Evolutionary conservation across 2,888 invertebrate species (phyloP).

Genomic region (Ypsolopha sequella): DNA sequence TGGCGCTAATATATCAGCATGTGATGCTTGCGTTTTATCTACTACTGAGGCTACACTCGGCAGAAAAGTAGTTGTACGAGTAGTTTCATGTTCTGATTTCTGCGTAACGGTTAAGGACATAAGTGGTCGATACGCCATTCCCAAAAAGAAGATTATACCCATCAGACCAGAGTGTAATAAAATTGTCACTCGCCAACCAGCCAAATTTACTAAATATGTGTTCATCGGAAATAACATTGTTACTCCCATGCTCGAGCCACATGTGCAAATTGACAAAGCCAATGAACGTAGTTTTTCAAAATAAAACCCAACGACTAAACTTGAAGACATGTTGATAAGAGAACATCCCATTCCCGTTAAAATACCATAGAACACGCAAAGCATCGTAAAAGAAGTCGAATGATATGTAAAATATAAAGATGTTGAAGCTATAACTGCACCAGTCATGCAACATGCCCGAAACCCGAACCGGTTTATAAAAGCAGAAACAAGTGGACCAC

Average conservation of each 20-base stretch:
- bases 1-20: slow-evolving; percentile 14
- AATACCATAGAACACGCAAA: slow-evolving; percentile 43
- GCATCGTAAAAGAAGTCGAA: slow-evolving; percentile 23
- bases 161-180: slow-evolving; percentile 47
- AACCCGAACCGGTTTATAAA: slow-evolving; percentile 59
- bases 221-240: slow-evolving; percentile 45
- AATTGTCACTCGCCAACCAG: slow-evolving; percentile 45
- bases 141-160: slow-evolving; percentile 39
- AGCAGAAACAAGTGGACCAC: slow-evolving; percentile 46
- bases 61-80: slow-evolving; percentile 50
- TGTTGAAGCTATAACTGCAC: slow-evolving; percentile 37
- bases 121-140: slow-evolving; percentile 48
- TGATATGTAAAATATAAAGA: slow-evolving; percentile 42
- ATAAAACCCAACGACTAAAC: slow-evolving; percentile 54
- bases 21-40: background rate
- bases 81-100: slow-evolving; percentile 38
- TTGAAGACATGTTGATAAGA: slow-evolving; percentile 40
- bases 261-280: slow-evolving; percentile 39
- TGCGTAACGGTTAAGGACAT: slow-evolving; percentile 41
- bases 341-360: slow-evolving; percentile 45
- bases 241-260: slow-evolving; percentile 51
- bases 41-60: slow-evolving; percentile 37
- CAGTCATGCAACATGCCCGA: slow-evolving; percentile 46
- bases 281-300: slow-evolving; percentile 49
- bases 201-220: slow-evolving; percentile 30